A percentile compares a stretch with the other conserved stretches of the same genome.
Conservation (phyloP, 2,888 invertebrate species). For the Coronaproctus castanopsis region DNA sequence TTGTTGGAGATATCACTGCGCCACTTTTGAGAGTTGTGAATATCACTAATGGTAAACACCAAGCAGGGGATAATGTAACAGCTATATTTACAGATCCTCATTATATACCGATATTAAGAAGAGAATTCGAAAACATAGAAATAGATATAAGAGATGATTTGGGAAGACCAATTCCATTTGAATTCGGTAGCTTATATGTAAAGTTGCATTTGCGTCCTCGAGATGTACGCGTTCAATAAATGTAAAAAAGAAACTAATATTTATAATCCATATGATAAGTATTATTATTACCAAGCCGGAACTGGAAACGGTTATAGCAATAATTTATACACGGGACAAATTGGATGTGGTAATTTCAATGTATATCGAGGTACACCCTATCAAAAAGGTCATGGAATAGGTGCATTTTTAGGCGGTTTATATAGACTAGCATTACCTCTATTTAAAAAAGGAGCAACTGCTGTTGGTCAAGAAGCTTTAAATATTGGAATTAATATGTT, state of each 20-base stretch:
- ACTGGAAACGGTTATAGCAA: too few species aligned
- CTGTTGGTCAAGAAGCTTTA: neutral
- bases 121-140: constrained; percentile 13
- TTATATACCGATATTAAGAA: constrained; percentile 17
- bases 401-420: constrained; percentile 15
- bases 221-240: too few species aligned
- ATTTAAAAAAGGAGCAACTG: constrained; percentile 11
- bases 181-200: too few species aligned
- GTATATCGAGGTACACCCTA: constrained; percentile 11
- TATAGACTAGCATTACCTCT: constrained; percentile 13
- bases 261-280: too few species aligned
- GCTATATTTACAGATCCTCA: constrained; percentile 14
- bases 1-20: constrained; percentile 20
- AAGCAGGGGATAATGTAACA: constrained; percentile 12
- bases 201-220: too few species aligned
- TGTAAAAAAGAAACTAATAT: too few species aligned
- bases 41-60: constrained; percentile 10
- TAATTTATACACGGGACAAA: neutral
- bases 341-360: neutral
- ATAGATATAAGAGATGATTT: constrained; percentile 14
- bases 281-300: too few species aligned
- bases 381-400: constrained; percentile 15
- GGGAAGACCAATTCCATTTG: constrained; percentile 12
- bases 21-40: constrained; percentile 20
- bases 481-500: neutral